These are phyloP conservation scores for Drosophila recens DNA, from an alignment of 2,888 invertebrate genomes.

Conservation along the genomic window DNA sequence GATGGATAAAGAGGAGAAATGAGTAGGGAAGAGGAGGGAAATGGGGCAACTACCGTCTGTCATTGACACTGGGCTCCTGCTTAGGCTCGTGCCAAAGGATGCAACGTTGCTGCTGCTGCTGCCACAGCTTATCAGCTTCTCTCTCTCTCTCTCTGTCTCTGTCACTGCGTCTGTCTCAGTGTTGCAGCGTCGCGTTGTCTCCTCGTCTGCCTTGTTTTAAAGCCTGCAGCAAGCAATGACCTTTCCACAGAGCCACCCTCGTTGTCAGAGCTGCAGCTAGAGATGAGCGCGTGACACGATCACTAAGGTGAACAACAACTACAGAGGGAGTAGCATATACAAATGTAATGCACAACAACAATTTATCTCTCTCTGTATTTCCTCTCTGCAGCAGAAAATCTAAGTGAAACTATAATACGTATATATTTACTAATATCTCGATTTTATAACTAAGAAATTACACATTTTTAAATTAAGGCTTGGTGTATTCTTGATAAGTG, in stretches of 20 bases:
- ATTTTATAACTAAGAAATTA: too few species aligned
- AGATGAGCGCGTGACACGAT: conserved; percentile 16
- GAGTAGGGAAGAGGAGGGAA: not conserved
- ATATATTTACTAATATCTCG: too few species aligned
- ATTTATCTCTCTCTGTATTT: too few species aligned
- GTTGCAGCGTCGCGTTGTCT: conserved; percentile 3
- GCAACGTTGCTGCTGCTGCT: conserved; percentile 20
- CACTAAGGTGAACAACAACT: too few species aligned
- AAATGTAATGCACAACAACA: too few species aligned
- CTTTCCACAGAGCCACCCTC: conserved; percentile 44
- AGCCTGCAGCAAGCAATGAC: conserved; percentile 63
- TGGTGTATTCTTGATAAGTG: too few species aligned
- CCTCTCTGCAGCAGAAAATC: too few species aligned
- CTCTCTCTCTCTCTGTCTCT: not conserved
- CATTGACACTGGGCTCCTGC: conserved; percentile 60
- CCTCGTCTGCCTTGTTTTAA: conserved; percentile 7
- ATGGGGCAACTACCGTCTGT: conserved; percentile 35
- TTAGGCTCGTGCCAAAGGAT: conserved; percentile 62
- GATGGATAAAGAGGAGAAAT: not conserved
- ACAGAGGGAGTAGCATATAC: too few species aligned
- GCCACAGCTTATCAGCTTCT: conserved; percentile 39
- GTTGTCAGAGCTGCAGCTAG: conserved; percentile 15
- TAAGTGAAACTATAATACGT: too few species aligned
- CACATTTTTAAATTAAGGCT: too few species aligned
- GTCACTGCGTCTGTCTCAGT: not conserved